Base-by-base conservation (phyloP, 2,888 invertebrate species). In the Gasteruption jaculator region DNA sequence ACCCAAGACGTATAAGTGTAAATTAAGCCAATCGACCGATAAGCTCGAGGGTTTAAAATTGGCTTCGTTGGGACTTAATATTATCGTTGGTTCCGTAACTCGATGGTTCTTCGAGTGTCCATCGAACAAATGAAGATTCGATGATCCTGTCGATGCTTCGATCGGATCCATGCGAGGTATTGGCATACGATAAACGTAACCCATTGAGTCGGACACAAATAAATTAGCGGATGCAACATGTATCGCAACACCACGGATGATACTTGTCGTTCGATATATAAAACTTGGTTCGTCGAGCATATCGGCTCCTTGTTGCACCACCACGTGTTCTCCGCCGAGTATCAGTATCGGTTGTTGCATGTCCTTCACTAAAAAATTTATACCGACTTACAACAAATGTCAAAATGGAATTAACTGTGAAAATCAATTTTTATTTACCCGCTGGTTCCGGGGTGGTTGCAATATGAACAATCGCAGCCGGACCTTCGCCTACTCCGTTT, bases 21-120 rank as follows among this genome's bases (percentile, higher is more conserved):
- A 79, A 61, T 90, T 88, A 22, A 95, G 73, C 94, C 94, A 95
- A 69, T 95, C 95, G 1, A 92, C 80, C 1, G 88, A 85, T 6
- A 90, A 62, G 50, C 83, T 83, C 34, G 83, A 65, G 0, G 89
- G 86, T 43, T 76, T 76, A 61, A 83, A 83, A 34, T 77, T 75
- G 8, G 77, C 75, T 34, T 76, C 76, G 30, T 76, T 72, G 0
- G 82, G 78, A 3, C 77, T 74, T 1, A 83, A 69, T 25, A 85
- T 78, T 60, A 47, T 50, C 55, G 47, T 54, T 48, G 44, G 52
- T 29, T 16, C 45, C 72, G 53, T 74, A 58, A 76, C 77, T 50
- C 74, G 73, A 54, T 76, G 61, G 5, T 68, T 49, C 39, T 48
- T 56, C 41, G 26, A 52, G 4, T 62, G 56, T 14, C 53, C 44